Conservation (phyloP, 64 coral and sea anemone species). For the Catalaphyllia jardinei region DNA sequence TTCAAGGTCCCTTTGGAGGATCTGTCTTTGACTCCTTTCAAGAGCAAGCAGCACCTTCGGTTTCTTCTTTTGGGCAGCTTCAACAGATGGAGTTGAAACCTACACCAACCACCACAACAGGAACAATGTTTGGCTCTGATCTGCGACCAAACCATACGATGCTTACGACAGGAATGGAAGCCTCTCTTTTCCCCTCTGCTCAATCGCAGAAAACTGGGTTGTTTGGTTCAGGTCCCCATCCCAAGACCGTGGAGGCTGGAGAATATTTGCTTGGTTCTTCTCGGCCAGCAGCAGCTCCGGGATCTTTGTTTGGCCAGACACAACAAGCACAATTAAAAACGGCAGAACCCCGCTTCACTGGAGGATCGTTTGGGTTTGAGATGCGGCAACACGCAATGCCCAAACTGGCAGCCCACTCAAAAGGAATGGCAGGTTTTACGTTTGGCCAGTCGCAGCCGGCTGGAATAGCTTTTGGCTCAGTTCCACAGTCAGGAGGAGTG, state of each 20-base stretch:
- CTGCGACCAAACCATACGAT: no score
- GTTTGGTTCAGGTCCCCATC: background rate
- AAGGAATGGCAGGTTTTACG: no score
- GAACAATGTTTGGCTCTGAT: background rate
- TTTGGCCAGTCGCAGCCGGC: background rate
- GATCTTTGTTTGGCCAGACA: background rate
- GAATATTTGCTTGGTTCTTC: no score
- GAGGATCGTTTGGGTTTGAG: background rate
- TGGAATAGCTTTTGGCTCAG: background rate
- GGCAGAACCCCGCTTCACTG: background rate
- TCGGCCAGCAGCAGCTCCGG: no score
- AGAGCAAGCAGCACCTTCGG: no score
- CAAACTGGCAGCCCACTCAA: no score
- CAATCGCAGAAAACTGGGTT: background rate
- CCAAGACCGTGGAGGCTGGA: no score
- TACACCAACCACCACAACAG: background rate
- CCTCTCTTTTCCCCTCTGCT: background rate
- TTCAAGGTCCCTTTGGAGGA: no score
- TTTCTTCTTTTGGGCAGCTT: background rate
- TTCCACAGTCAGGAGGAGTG: background rate
- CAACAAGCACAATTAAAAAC: background rate
- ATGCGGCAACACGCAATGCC: no score
- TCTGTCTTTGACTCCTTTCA: no score
- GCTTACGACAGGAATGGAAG: no score
- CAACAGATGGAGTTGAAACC: background rate